Conservation (phyloP, 2,797 vertebrate species). For the Eidolon dupreanum region DNA sequence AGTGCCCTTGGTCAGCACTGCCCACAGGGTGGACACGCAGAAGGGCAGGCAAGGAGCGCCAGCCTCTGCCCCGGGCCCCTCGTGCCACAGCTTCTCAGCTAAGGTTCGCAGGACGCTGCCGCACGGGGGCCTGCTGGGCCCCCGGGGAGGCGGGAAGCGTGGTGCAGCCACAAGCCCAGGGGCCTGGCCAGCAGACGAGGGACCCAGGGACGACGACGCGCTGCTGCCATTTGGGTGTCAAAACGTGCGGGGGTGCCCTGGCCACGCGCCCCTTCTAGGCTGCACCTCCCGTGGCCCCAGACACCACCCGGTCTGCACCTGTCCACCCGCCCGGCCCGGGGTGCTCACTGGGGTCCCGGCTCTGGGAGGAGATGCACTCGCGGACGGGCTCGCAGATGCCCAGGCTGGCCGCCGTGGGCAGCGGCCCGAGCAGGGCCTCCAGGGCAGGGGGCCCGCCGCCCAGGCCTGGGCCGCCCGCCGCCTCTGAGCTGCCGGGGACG, state of each 20-base stretch:
- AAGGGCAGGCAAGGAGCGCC: fast-evolving
- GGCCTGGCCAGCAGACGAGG: fast-evolving
- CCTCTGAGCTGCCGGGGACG: conserved; percentile 40
- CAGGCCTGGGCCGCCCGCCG: conserved; percentile 62
- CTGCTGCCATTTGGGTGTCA: fast-evolving
- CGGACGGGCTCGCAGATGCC: conserved; percentile 92
- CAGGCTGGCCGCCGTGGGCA: conserved; percentile 93
- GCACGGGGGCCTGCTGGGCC: fast-evolving
- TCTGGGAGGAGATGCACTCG: conserved; percentile 85
- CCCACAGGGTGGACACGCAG: fast-evolving
- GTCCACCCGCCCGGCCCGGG: neutral
- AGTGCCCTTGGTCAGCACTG: fast-evolving
- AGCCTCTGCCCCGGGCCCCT: neutral
- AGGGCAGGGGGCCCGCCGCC: conserved; percentile 87
- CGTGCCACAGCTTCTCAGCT: neutral
- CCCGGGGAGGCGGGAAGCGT: neutral
- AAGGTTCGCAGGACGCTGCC: fast-evolving
- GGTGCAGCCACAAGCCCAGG: neutral
- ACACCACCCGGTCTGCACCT: too few species aligned
- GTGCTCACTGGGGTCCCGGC: conserved; percentile 90
- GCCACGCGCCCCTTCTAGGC: too few species aligned
- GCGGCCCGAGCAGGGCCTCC: conserved; percentile 91
- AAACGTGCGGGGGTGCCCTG: fast-evolving
- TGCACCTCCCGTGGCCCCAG: too few species aligned
- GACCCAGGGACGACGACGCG: fast-evolving